Evolutionary conservation across 1,140 invertebrate species (phyloP).

Genomic region (Lysiphlebus fabarum): DNA sequence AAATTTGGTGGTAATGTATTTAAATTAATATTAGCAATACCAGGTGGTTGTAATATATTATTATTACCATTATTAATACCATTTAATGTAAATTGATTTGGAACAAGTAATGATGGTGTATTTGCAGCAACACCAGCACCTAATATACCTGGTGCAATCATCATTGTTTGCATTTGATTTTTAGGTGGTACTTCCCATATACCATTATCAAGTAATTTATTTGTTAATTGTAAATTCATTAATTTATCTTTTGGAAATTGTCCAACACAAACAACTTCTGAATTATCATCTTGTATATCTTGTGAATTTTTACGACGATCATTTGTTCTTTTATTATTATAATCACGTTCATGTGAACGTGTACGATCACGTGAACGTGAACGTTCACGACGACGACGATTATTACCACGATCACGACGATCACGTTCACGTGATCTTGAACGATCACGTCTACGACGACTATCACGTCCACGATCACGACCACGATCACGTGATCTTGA

Average conservation of each 20-base stretch:
- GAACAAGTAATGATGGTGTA: slow-evolving; percentile 30
- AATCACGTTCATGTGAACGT: slow-evolving; percentile 49
- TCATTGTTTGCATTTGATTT: slow-evolving; percentile 46
- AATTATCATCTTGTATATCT: slow-evolving; percentile 39
- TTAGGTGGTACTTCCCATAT: slow-evolving; percentile 53
- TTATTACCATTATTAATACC: slow-evolving; percentile 41
- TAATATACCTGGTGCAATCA: slow-evolving; percentile 44
- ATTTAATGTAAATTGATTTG: slow-evolving; percentile 42
- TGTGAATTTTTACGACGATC: slow-evolving; percentile 43
- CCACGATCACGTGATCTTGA: slow-evolving; percentile 55
- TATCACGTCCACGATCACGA: slow-evolving; percentile 48
- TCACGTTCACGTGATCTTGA: slow-evolving; percentile 44
- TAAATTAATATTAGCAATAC: slow-evolving; percentile 29
- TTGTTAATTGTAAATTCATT: slow-evolving; percentile 26
- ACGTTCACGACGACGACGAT: slow-evolving; percentile 45
- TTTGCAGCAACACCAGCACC: slow-evolving; percentile 41
- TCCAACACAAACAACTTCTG: slow-evolving; percentile 49
- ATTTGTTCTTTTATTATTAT: slow-evolving; percentile 26
- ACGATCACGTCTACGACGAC: slow-evolving; percentile 35
- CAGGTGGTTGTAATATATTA: slow-evolving; percentile 33
- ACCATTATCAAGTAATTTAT: slow-evolving; percentile 38
- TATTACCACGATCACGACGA: slow-evolving; percentile 56
- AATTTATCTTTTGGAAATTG: slow-evolving; percentile 49
- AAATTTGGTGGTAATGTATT: slow-evolving; percentile 23
- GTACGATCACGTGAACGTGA: slow-evolving; percentile 47